phyloP scores from a whole-genome alignment of 2,888 invertebrate genomes.

The Calliphora vomitoria region DNA sequence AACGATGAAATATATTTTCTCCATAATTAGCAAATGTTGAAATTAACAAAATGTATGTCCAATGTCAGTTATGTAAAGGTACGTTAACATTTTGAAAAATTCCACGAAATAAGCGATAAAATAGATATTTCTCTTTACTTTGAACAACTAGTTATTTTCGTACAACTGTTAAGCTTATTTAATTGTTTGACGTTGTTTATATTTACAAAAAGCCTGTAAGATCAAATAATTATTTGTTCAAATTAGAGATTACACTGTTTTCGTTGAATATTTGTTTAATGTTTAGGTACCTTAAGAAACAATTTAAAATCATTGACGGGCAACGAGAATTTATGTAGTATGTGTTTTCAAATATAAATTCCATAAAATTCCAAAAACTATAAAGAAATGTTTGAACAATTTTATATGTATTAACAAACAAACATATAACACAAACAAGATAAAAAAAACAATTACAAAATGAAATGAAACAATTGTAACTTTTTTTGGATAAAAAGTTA shows the following conservation, averaged over 20 bases:
- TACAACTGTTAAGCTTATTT: no score
- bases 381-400: constrained; percentile 44
- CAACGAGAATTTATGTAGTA: constrained; percentile 27
- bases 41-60: constrained; percentile 51
- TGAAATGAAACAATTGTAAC: constrained; percentile 53
- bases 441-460: constrained; percentile 17
- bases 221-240: no score
- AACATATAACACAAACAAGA: constrained; percentile 29
- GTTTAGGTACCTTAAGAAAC: not conserved
- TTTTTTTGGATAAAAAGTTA: constrained; percentile 66
- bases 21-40: constrained; percentile 65
- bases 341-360: constrained; percentile 49
- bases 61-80: not conserved
- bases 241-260: no score
- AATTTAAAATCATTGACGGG: constrained; percentile 24
- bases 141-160: no score
- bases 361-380: constrained; percentile 35
- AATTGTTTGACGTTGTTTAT: no score
- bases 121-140: no score
- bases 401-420: constrained; percentile 27
- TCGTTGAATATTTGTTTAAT: no score
- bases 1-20: constrained; percentile 47
- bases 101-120: no score
- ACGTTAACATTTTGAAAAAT: no score
- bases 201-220: no score